phyloP scores from a whole-genome alignment of 2,113 vertebrate genomes.

The Agelaius phoeniceus region DNA sequence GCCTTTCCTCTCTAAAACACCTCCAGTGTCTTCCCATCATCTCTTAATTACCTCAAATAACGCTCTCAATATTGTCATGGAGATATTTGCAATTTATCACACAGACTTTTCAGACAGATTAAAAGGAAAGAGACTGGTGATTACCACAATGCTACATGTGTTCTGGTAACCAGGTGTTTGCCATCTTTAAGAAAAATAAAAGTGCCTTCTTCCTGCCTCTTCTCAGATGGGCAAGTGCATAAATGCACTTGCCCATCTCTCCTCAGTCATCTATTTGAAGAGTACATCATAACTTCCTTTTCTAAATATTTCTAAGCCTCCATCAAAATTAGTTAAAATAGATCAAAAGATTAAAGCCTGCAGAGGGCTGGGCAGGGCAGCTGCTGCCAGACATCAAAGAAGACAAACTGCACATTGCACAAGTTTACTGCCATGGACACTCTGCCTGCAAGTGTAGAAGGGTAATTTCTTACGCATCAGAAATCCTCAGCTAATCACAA shows the following conservation, averaged over 20 bases:
- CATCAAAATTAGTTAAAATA: background rate
- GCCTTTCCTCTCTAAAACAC: background rate
- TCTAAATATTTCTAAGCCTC: background rate
- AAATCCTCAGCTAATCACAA: background rate
- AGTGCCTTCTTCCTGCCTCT: background rate
- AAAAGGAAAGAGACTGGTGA: background rate
- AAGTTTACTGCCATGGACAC: background rate
- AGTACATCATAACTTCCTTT: background rate
- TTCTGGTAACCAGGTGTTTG: background rate
- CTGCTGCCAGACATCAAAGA: background rate
- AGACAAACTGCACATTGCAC: background rate
- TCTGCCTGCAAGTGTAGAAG: background rate
- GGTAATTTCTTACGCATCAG: background rate
- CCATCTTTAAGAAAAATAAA: background rate
- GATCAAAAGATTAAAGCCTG: background rate
- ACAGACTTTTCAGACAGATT: background rate
- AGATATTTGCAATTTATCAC: background rate
- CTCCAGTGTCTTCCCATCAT: background rate
- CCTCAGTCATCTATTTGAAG: background rate
- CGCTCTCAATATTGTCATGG: rapidly evolving
- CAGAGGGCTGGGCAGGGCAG: background rate
- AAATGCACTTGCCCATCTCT: background rate
- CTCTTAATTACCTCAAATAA: background rate
- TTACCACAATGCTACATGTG: rapidly evolving
- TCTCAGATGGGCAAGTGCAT: background rate